These are phyloP conservation scores for Hemicrepidius hirtus DNA, from an alignment of 2,888 invertebrate species.

Conservation along the genomic window DNA sequence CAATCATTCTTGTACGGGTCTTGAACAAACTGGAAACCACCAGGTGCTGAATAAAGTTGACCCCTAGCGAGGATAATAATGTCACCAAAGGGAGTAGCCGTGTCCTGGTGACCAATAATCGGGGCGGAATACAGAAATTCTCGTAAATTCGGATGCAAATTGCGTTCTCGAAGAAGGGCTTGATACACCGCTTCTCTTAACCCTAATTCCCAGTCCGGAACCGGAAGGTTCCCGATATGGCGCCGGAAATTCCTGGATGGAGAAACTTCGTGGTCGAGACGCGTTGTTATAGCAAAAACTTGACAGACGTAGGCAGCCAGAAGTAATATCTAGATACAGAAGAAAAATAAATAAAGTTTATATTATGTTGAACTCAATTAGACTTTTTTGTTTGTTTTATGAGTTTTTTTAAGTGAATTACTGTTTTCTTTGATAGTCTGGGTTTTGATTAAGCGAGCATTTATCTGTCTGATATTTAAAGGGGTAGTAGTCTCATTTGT, in stretches of 20 bases:
- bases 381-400: too few relatives aligned
- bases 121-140: conserved; percentile 64
- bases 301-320: conserved; percentile 26
- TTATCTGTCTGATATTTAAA: too few relatives aligned
- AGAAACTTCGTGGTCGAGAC: conserved; percentile 38
- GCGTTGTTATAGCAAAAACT: conserved; percentile 46
- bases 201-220: conserved; percentile 78
- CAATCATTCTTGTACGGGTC: conserved; percentile 70
- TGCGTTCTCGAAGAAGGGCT: conserved; percentile 77
- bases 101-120: conserved; percentile 65
- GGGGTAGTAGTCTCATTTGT: too few relatives aligned
- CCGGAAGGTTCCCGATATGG: conserved; percentile 49
- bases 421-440: too few relatives aligned
- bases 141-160: conserved; percentile 73
- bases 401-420: too few relatives aligned
- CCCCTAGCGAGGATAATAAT: conserved; percentile 80
- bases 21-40: conserved; percentile 75
- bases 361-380: too few relatives aligned
- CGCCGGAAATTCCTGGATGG: conserved; percentile 41
- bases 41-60: conserved; percentile 74
- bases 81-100: conserved; percentile 77
- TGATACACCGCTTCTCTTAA: conserved; percentile 81
- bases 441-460: too few relatives aligned
- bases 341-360: too few relatives aligned
- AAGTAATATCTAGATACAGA: conserved; percentile 46